These are phyloP conservation scores for Periparus ater DNA, from an alignment of 2,797 vertebrate species.

Conservation along the genomic window DNA sequence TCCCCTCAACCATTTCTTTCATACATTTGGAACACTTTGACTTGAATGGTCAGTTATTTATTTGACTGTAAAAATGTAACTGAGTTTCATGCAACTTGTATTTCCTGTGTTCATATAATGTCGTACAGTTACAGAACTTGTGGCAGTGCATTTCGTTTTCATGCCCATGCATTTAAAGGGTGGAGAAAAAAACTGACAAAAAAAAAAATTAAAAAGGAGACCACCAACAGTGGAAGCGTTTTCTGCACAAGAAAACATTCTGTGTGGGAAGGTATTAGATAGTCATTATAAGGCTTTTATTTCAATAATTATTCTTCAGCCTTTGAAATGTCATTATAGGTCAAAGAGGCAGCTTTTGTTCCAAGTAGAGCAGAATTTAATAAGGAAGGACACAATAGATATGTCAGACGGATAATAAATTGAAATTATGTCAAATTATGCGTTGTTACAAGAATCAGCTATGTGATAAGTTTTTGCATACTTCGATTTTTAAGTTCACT, in stretches of 20 bases:
- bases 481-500: neutral
- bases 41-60: neutral
- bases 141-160: conserved; percentile 46
- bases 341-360: conserved; percentile 66
- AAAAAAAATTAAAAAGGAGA: neutral
- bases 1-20: neutral
- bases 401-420: conserved; percentile 33
- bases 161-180: conserved; percentile 19
- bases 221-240: neutral
- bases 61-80: neutral
- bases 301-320: conserved; percentile 74
- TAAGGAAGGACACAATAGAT: conserved; percentile 39
- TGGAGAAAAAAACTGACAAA: neutral
- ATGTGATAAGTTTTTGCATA: neutral
- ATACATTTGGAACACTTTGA: neutral
- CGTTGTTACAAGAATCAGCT: neutral
- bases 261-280: conserved; percentile 60
- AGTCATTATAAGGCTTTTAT: conserved; percentile 72
- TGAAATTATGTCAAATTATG: conserved; percentile 36
- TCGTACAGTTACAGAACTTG: conserved; percentile 7
- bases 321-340: conserved; percentile 73
- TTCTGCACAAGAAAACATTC: conserved; percentile 41
- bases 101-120: neutral
- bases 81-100: neutral
- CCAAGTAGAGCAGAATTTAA: conserved; percentile 66